Conservation (phyloP, 2,888 invertebrate genomes). For the Gasteruption jaculator region DNA sequence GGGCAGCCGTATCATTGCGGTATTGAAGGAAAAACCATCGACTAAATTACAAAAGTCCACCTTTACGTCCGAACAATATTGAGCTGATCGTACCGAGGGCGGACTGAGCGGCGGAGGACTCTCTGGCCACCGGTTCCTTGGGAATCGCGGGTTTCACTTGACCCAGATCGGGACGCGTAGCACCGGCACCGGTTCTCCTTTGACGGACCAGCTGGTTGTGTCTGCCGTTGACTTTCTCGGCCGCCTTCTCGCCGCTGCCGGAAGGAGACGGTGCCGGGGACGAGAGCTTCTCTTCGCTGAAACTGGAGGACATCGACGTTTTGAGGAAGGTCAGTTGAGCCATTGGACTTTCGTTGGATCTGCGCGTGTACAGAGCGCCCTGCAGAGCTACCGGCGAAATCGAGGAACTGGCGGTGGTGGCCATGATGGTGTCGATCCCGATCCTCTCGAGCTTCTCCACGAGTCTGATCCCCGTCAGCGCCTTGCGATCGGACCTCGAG, state of each 20-base stretch:
- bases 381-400: slow-evolving; percentile 63
- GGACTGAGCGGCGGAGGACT: slow-evolving; percentile 49
- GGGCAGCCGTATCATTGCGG: too few species aligned
- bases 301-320: slow-evolving; percentile 46
- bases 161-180: slow-evolving; percentile 61
- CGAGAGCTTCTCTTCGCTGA: slow-evolving; percentile 45
- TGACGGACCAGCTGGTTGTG: slow-evolving; percentile 48
- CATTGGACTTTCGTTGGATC: slow-evolving; percentile 71
- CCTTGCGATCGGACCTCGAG: slow-evolving; percentile 46
- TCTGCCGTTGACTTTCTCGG: slow-evolving; percentile 48
- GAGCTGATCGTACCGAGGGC: slow-evolving; percentile 75
- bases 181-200: slow-evolving; percentile 52
- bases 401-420: slow-evolving; percentile 56
- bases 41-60: slow-evolving; percentile 75
- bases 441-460: slow-evolving; percentile 67
- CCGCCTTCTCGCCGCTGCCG: slow-evolving; percentile 23
- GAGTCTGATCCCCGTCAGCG: slow-evolving; percentile 56
- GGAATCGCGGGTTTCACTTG: slow-evolving; percentile 47
- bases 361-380: slow-evolving; percentile 60
- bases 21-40: too few species aligned
- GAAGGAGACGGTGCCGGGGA: slow-evolving; percentile 33
- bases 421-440: slow-evolving; percentile 65
- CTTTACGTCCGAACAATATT: slow-evolving; percentile 78
- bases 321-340: slow-evolving; percentile 73
- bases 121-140: slow-evolving; percentile 36